Evolutionary conservation across 2,113 vertebrate genomes (phyloP), one percentile per base, ranked within the genome.

Genomic region (Tympanuchus pallidicinctus): DNA sequence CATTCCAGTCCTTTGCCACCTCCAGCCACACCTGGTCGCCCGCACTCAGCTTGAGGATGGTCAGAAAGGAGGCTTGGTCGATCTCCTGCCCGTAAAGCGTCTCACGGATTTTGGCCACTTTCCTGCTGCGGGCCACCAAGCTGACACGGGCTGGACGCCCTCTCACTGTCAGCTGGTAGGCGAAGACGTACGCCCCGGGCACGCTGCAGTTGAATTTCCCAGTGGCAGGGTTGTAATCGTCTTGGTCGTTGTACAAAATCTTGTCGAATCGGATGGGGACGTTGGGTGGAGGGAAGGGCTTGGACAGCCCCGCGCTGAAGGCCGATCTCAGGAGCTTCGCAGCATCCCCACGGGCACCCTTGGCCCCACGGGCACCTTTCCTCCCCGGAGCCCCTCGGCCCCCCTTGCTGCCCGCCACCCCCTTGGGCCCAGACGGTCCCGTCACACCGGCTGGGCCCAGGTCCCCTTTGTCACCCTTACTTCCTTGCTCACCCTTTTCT

Each of bases 21-120:
- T 99, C 99, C 96, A 99, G 96, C 99, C 99, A 99, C 63, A 99
- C 99, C 85, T 99, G 98, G 93, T 99, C 99, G 0, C 99, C 99
- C 4, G 18, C 97, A 1, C 89, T 96, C 78, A 99, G 96, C 83
- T 96, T 98, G 82, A 99, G 95, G 89, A 99, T 86, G 52, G 99
- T 97, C 43, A 99, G 97, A 80, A 98, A 98, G 76, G 99, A 99
- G 0, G 99, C 98, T 96, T 99, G 99, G 95, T 99, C 99, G 18
- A 99, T 99, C 93, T 99, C 99, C 82, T 99, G 99, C 21, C 98
- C 98, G 0, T 98, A 98, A n/a, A 99, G 97, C 0, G 99, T 99
- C 97, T 99, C 99, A 17, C 99, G 97, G 38, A 98, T 98, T 86
- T 98, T 98, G 82, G 99, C 97, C 83, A 97, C 97, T 57, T 98